A percentile compares a stretch with the other conserved stretches of the same genome.
Conservation (phyloP, 2,888 invertebrate species). For the Anodontia alba region DNA sequence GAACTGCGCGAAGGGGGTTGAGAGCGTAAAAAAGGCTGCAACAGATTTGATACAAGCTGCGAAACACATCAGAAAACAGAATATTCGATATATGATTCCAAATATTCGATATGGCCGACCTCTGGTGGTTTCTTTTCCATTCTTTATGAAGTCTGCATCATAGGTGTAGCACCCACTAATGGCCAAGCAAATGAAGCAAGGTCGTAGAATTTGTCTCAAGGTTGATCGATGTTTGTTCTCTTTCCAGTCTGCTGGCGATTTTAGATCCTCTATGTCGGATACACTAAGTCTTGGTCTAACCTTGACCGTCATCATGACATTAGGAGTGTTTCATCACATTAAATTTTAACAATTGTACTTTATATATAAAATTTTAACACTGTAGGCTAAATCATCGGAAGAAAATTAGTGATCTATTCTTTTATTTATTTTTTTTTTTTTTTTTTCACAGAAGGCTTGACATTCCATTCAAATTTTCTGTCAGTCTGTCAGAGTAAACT, state of each 20-base stretch:
- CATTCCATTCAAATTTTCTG: too few species aligned
- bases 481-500: too few species aligned
- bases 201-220: background rate
- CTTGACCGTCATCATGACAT: too few species aligned
- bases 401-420: too few species aligned
- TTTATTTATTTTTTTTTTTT: too few species aligned
- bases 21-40: background rate
- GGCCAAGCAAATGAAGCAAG: background rate
- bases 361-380: too few species aligned
- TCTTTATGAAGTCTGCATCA: background rate
- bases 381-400: too few species aligned
- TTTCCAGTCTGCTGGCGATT: background rate
- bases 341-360: too few species aligned
- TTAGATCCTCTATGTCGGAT: background rate
- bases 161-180: constrained; percentile 12
- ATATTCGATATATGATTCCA: background rate
- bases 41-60: background rate
- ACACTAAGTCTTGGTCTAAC: too few species aligned
- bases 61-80: background rate
- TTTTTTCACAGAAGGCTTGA: too few species aligned
- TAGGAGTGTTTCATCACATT: too few species aligned
- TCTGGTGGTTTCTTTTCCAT: background rate
- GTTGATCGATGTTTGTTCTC: background rate
- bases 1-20: background rate
- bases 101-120: background rate